phyloP scores from a whole-genome alignment of 2,888 invertebrate species.

The Cerceris rybyensis region DNA sequence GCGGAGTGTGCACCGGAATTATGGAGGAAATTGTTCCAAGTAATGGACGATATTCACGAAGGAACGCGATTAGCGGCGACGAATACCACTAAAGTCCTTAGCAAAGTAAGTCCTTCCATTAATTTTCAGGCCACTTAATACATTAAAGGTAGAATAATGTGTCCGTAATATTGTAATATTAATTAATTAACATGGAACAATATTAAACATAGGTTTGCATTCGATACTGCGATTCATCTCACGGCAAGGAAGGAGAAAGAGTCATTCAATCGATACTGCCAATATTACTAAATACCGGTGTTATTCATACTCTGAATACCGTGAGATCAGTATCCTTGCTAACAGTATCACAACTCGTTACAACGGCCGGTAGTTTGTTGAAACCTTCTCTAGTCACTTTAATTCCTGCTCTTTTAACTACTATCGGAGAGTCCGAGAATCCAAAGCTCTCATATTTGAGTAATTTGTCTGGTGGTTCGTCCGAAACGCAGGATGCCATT shows the following conservation, averaged over 20 bases:
- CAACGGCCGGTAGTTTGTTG: slow-evolving; percentile 89
- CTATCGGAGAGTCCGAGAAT: slow-evolving; percentile 93
- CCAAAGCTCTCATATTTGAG: slow-evolving; percentile 90
- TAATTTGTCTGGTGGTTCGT: slow-evolving; percentile 86
- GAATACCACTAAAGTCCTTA: slow-evolving; percentile 87
- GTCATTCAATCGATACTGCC: slow-evolving; percentile 90
- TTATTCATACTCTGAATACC: slow-evolving; percentile 90
- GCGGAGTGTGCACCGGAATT: slow-evolving; percentile 83
- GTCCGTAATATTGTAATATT: slow-evolving; percentile 43
- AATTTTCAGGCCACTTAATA: neutral
- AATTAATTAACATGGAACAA: no score
- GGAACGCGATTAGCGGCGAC: slow-evolving; percentile 90
- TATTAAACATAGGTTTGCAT: slow-evolving; percentile 85
- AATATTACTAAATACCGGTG: slow-evolving; percentile 90
- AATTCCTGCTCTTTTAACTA: slow-evolving; percentile 92
- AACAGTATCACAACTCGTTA: slow-evolving; percentile 93
- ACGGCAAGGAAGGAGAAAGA: slow-evolving; percentile 89
- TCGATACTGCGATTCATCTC: slow-evolving; percentile 86
- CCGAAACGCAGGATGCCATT: slow-evolving; percentile 89
- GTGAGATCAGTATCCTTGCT: slow-evolving; percentile 91
- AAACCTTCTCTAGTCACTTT: slow-evolving; percentile 91
- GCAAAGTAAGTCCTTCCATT: slow-evolving; percentile 85
- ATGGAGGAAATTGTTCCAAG: slow-evolving; percentile 93
- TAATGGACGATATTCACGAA: slow-evolving; percentile 97
- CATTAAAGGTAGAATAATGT: neutral